A percentile compares a stretch with the other conserved stretches of the same genome.
phyloP scores from a whole-genome alignment of 2,113 vertebrate genomes.

The Cisticola juncidis region DNA sequence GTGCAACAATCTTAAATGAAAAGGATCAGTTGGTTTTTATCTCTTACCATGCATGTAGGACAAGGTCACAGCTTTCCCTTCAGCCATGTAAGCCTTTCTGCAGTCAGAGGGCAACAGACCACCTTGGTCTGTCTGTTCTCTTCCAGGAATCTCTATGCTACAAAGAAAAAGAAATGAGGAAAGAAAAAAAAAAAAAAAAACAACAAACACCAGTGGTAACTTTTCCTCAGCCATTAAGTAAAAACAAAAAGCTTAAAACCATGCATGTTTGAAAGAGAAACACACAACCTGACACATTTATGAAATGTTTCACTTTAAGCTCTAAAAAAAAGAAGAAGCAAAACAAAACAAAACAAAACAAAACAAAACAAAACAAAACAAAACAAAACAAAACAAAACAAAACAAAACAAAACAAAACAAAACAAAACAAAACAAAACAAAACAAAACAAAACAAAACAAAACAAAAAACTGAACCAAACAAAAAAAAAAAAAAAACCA shows the following conservation, averaged over 20 bases:
- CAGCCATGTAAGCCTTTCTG: not conserved
- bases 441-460: not conserved
- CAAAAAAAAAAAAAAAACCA: not conserved
- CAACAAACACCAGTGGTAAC: too few species aligned
- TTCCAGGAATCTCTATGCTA: not conserved
- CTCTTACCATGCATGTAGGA: not conserved
- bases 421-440: fast-evolving
- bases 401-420: not conserved
- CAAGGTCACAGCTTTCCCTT: not conserved
- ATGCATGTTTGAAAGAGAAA: not conserved
- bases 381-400: not conserved
- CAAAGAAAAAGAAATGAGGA: not conserved
- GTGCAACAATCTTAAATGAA: not conserved
- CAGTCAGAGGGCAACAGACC: not conserved
- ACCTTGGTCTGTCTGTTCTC: not conserved
- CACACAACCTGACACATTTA: not conserved
- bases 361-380: not conserved
- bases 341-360: not conserved
- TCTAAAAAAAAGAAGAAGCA: not conserved
- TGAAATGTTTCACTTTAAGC: not conserved
- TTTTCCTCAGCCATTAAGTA: not conserved
- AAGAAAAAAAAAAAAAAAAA: not conserved
- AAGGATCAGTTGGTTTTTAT: not conserved
- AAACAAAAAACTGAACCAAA: not conserved
- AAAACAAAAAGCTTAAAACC: not conserved